Evolutionary conservation across 1,140 invertebrate genomes (phyloP).

Genomic region (Bombus pascuorum): DNA sequence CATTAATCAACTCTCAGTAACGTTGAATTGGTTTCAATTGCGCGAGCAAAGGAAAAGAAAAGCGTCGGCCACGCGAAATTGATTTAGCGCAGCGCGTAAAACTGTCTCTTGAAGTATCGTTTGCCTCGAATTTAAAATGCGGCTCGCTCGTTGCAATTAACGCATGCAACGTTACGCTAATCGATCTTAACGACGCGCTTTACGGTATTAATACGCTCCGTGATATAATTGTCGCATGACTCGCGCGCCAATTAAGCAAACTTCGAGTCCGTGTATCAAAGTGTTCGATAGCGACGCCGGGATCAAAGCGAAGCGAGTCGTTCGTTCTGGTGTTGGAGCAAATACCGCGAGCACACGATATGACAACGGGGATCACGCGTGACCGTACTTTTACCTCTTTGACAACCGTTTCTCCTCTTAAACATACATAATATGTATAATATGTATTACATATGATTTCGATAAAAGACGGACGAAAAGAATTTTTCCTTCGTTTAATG

Average conservation of each 20-base stretch:
- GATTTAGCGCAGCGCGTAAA: background rate
- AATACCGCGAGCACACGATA: background rate
- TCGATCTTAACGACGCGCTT: constrained; percentile 35
- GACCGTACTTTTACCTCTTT: background rate
- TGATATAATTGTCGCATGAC: constrained; percentile 38
- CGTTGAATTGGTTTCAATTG: background rate
- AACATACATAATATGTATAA: accelerated
- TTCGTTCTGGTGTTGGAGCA: background rate
- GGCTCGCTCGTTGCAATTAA: background rate
- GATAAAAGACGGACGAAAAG: background rate
- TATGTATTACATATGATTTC: background rate
- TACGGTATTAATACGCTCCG: constrained; percentile 29
- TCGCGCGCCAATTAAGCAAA: constrained; percentile 22
- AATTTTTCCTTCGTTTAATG: background rate
- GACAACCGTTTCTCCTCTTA: background rate
- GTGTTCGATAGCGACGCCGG: background rate
- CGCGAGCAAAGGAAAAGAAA: background rate
- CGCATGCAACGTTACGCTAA: constrained; percentile 20
- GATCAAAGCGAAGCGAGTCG: background rate
- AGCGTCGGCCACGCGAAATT: background rate
- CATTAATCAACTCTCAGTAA: background rate
- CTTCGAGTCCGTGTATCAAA: background rate
- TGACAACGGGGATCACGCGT: background rate
- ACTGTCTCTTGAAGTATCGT: background rate
- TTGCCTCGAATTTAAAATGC: background rate